phyloP scores from a whole-genome alignment of 2,888 invertebrate species.

The Sisyra nigra region DNA sequence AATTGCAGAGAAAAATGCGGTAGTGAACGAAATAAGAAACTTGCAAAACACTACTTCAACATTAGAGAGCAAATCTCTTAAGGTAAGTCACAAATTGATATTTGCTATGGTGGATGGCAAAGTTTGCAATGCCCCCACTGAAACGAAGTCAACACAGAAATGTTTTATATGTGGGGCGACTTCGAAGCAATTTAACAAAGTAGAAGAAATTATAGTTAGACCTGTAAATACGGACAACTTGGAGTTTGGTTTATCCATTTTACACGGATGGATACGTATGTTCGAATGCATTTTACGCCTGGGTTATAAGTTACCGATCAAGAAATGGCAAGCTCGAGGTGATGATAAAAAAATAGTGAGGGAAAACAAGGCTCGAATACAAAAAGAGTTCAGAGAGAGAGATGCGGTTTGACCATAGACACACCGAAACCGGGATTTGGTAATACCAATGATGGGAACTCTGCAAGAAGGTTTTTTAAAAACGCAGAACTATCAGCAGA shows the following conservation, averaged over 20 bases:
- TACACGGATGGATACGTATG: conserved; percentile 19
- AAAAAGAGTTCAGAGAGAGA: conserved; percentile 12
- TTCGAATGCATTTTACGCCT: conserved; percentile 19
- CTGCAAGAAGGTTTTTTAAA: conserved; percentile 14
- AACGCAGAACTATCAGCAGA: conserved; percentile 13
- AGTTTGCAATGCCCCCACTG: too few species aligned
- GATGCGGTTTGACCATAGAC: conserved; percentile 14
- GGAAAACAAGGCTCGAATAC: conserved; percentile 13
- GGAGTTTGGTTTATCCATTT: conserved; percentile 15
- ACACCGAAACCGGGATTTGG: conserved; percentile 14
- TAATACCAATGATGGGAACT: conserved; percentile 15
- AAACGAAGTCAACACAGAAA: too few species aligned
- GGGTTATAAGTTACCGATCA: conserved; percentile 17
- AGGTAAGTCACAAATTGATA: too few species aligned
- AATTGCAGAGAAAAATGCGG: too few species aligned
- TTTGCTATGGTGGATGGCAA: too few species aligned
- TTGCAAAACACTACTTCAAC: too few species aligned
- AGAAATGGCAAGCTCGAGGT: conserved; percentile 19
- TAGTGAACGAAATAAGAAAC: too few species aligned
- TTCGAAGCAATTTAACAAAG: neutral
- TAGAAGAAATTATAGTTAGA: conserved; percentile 9
- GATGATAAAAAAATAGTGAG: conserved; percentile 11
- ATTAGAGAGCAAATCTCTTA: too few species aligned
- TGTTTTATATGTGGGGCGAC: too few species aligned
- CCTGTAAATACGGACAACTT: conserved; percentile 6